A percentile compares a stretch with the other conserved stretches of the same genome.
phyloP scores from a whole-genome alignment of 1,140 invertebrate genomes.

The Drosophila bifasciata region DNA sequence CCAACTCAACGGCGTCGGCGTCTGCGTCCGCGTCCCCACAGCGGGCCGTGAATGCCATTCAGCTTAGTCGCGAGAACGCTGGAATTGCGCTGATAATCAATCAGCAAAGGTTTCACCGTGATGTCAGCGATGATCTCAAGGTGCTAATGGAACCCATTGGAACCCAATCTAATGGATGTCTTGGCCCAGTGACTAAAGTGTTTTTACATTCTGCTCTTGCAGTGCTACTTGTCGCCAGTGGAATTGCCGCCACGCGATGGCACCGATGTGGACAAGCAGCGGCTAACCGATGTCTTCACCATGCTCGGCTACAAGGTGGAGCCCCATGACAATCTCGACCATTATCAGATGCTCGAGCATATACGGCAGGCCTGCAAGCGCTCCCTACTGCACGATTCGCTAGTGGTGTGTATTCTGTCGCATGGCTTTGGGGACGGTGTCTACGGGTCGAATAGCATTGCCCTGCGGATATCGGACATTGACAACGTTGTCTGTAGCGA shows the following conservation, averaged over 20 bases:
- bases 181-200: background rate
- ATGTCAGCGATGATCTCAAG: conserved; percentile 26
- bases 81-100: conserved; percentile 77
- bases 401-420: conserved; percentile 77
- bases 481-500: conserved; percentile 62
- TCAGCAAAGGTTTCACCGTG: conserved; percentile 62
- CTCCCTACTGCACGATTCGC: conserved; percentile 62
- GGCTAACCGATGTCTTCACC: conserved; percentile 56
- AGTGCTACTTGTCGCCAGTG: conserved; percentile 37
- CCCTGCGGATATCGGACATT: conserved; percentile 65
- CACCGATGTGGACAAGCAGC: conserved; percentile 64
- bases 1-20: no score
- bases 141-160: conserved; percentile 1
- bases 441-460: conserved; percentile 72
- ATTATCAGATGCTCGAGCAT: conserved; percentile 53
- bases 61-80: conserved; percentile 47
- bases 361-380: conserved; percentile 53
- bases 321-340: conserved; percentile 52
- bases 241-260: conserved; percentile 48
- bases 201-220: background rate
- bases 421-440: conserved; percentile 73
- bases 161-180: background rate
- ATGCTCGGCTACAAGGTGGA: conserved; percentile 66
- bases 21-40: background rate
- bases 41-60: conserved; percentile 15